Conservation (phyloP, 2,888 invertebrate genomes). For the Neelides folsomi region DNA sequence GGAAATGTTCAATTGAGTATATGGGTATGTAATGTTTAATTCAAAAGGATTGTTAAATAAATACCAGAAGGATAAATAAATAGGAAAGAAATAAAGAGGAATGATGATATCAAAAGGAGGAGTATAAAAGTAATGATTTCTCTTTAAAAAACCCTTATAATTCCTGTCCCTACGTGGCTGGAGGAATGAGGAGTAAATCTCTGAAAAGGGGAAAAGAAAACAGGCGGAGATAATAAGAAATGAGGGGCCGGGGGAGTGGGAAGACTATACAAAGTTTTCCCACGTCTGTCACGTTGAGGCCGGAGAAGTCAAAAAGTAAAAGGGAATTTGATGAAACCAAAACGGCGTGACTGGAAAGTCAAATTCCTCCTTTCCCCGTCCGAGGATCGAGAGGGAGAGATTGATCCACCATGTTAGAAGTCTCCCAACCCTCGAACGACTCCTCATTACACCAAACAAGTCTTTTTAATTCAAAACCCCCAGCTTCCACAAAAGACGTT, state of each 20-base stretch:
- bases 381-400: neutral
- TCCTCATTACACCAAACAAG: neutral
- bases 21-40: too few relatives aligned
- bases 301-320: constrained; percentile 19
- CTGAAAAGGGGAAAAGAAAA: constrained; percentile 1
- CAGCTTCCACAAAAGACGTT: too few relatives aligned
- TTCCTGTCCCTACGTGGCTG: neutral
- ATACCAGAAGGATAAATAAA: too few relatives aligned
- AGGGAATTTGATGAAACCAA: constrained; percentile 28
- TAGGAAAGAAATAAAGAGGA: too few relatives aligned
- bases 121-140: too few relatives aligned
- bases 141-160: too few relatives aligned
- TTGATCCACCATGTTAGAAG: neutral
- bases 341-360: constrained; percentile 22
- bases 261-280: constrained; percentile 10
- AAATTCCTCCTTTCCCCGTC: constrained; percentile 7
- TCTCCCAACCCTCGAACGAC: neutral
- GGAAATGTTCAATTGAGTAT: too few relatives aligned
- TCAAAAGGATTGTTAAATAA: too few relatives aligned
- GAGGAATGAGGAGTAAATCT: neutral
- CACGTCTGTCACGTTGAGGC: constrained; percentile 24
- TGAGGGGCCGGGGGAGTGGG: constrained; percentile 2
- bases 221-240: constrained; percentile 3
- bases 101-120: too few relatives aligned
- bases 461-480: neutral